Conservation (phyloP, 1,140 invertebrate species). For the Orius laevigatus region DNA sequence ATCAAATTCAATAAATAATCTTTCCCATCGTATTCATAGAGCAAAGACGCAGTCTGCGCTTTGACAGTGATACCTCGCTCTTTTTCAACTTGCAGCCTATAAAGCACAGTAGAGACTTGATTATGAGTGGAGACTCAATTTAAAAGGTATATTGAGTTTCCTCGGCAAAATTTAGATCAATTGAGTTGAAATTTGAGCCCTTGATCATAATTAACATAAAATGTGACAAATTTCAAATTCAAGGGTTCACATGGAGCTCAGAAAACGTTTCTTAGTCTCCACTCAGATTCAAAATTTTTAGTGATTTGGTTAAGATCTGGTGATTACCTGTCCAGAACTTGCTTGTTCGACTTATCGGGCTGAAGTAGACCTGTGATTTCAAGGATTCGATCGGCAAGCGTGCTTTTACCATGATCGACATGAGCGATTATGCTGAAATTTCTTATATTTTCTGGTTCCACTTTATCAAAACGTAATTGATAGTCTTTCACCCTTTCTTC, state of each 20-base stretch:
- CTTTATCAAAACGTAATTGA: conserved; percentile 18
- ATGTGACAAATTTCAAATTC: conserved; percentile 28
- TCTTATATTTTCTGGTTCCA: conserved; percentile 54
- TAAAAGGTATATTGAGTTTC: too few relatives aligned
- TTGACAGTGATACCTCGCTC: conserved; percentile 97
- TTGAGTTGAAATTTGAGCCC: too few relatives aligned
- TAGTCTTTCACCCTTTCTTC: too few relatives aligned
- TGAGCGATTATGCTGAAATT: conserved; percentile 97
- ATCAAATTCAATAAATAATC: conserved; percentile 89
- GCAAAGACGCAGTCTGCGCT: conserved; percentile 85
- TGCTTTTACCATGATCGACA: conserved; percentile 96
- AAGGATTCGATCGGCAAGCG: conserved; percentile 78
- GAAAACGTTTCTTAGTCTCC: too few relatives aligned
- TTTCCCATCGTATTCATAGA: conserved; percentile 48
- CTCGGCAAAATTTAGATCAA: too few relatives aligned
- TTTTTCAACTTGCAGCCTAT: conserved; percentile 59
- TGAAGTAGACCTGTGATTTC: conserved; percentile 78
- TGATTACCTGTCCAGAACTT: conserved; percentile 64
- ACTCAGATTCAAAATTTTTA: background rate
- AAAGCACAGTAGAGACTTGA: conserved; percentile 17
- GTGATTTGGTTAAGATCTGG: background rate
- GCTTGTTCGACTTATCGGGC: conserved; percentile 44
- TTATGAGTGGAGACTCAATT: too few relatives aligned
- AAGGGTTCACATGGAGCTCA: background rate
- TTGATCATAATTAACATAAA: conserved; percentile 6